A percentile compares a stretch with the other conserved stretches of the same genome.
Conservation (phyloP, 2,888 invertebrate genomes). For the Phengaris alcon region DNA sequence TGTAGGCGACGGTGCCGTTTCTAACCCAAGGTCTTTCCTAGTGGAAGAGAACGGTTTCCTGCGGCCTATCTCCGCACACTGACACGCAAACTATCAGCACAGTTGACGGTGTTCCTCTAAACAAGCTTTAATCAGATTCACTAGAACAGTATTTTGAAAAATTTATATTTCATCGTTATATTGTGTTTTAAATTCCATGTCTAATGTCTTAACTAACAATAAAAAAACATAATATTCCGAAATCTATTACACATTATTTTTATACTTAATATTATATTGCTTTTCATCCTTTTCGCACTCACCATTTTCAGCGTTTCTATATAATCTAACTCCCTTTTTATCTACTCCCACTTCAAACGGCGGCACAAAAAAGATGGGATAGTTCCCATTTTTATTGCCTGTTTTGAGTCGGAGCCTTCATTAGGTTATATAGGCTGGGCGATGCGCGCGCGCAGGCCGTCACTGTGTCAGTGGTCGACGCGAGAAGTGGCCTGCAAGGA, state of each 20-base stretch:
- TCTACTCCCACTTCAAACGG: constrained; percentile 36
- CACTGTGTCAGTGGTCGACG: constrained; percentile 77
- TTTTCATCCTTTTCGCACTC: constrained; percentile 52
- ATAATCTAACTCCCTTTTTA: constrained; percentile 69
- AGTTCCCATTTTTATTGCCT: constrained; percentile 34
- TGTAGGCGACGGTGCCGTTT: constrained; percentile 78
- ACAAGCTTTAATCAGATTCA: not conserved
- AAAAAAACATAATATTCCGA: not conserved
- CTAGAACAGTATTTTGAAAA: not conserved
- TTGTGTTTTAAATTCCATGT: not conserved
- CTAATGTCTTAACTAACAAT: not conserved
- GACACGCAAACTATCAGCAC: constrained; percentile 54
- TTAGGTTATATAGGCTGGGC: constrained; percentile 76
- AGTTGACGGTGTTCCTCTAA: not conserved
- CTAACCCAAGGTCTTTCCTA: constrained; percentile 80
- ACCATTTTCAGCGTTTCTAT: constrained; percentile 68
- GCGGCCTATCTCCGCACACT: constrained; percentile 76
- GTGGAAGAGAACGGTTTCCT: constrained; percentile 81
- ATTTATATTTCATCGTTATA: not conserved
- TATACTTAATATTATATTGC: not conserved
- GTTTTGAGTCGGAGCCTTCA: constrained; percentile 69
- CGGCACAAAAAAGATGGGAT: constrained; percentile 16
- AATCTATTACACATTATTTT: not conserved
- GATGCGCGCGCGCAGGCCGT: constrained; percentile 72
- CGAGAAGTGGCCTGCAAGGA: constrained; percentile 78